Conservation (phyloP, 2,797 vertebrate genomes). For the Cichlasoma orientale region DNA sequence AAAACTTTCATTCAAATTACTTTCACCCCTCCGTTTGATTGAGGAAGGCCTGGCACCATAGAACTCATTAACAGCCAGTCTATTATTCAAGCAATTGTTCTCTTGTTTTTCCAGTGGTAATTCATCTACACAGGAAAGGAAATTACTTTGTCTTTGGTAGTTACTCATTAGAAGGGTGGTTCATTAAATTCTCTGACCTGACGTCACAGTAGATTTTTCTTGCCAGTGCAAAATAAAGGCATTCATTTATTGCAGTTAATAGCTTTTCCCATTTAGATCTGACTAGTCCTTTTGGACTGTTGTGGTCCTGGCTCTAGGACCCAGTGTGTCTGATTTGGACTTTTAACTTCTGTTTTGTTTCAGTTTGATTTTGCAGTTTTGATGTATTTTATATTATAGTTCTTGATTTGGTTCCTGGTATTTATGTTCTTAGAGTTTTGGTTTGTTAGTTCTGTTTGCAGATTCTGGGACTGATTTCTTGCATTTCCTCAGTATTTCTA, state of each 20-base stretch:
- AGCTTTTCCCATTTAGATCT: not conserved
- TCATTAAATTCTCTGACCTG: not conserved
- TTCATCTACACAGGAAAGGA: slow-evolving; percentile 1
- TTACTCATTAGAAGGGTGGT: slow-evolving; percentile 6
- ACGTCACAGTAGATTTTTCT: not conserved
- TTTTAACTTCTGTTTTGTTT: no score
- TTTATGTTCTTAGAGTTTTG: no score
- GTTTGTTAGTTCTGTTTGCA: no score
- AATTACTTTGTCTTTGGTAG: slow-evolving; percentile 6
- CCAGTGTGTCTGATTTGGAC: no score
- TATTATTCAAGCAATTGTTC: slow-evolving; percentile 20
- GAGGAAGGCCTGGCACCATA: not conserved
- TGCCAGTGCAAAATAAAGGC: not conserved
- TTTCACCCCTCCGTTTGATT: not conserved
- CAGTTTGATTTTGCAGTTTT: no score
- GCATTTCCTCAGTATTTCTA: no score
- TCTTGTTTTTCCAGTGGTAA: not conserved
- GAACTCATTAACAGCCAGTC: not conserved
- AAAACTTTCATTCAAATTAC: not conserved
- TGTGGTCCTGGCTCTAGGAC: no score
- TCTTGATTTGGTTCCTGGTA: no score
- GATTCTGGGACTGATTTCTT: no score
- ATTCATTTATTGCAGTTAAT: not conserved
- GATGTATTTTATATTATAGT: no score
- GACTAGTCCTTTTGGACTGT: not conserved